Evolutionary conservation across 2,113 vertebrate species (phyloP).

Genomic region (Heterochromis multidens): DNA sequence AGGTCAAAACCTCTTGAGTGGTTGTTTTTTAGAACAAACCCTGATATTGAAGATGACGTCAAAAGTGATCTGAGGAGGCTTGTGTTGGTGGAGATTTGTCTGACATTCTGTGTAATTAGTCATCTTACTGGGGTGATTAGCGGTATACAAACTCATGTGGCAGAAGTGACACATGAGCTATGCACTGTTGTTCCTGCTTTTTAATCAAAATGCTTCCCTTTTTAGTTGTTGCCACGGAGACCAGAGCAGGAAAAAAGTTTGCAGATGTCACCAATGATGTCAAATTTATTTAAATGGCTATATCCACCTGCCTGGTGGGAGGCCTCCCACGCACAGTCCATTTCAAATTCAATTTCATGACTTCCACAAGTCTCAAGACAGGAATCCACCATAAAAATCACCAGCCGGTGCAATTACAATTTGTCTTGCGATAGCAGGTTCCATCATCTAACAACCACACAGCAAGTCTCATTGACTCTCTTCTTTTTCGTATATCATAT

Average conservation of each 20-base stretch:
- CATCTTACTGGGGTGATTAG: not conserved
- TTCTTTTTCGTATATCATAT: not conserved
- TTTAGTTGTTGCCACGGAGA: conserved; percentile 26
- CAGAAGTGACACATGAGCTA: conserved; percentile 3
- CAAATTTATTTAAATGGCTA: conserved; percentile 39
- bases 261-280: conserved; percentile 30
- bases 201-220: conserved; percentile 29
- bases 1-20: not conserved
- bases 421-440: conserved; percentile 21
- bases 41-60: not conserved
- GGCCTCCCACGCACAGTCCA: not conserved
- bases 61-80: not conserved
- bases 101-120: not conserved
- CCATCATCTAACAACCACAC: not conserved
- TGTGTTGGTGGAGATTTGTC: not conserved
- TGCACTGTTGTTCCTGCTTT: not conserved
- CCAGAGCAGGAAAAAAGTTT: conserved; percentile 11
- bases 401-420: conserved; percentile 33
- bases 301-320: conserved; percentile 28
- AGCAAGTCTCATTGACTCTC: conserved; percentile 5
- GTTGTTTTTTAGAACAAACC: not conserved
- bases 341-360: conserved; percentile 43
- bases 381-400: conserved; percentile 17
- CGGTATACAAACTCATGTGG: not conserved
- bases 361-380: conserved; percentile 9